These are phyloP conservation scores for Megaceryle maxima DNA, from an alignment of 2,113 vertebrate genomes.

Conservation along the genomic window DNA sequence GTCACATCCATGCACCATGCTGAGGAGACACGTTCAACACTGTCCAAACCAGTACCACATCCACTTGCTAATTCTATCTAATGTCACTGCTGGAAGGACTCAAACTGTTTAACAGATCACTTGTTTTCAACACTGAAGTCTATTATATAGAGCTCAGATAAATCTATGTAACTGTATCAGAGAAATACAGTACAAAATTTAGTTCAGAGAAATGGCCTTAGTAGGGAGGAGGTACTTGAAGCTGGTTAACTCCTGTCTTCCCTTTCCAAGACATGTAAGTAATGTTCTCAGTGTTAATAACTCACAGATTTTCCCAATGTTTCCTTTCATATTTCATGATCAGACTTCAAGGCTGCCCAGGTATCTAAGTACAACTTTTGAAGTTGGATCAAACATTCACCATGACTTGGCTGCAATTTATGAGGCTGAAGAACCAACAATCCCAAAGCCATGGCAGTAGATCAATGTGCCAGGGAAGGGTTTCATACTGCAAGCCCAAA, in stretches of 20 bases:
- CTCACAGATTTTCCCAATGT: neutral
- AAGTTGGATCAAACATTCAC: neutral
- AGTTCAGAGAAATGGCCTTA: neutral
- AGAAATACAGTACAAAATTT: neutral
- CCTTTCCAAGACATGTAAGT: neutral
- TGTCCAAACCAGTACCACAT: neutral
- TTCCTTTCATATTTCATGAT: neutral
- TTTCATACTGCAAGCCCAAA: neutral
- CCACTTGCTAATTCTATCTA: neutral
- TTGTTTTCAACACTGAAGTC: neutral
- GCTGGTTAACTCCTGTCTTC: neutral
- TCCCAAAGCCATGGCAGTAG: neutral
- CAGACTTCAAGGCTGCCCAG: neutral
- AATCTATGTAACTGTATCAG: neutral
- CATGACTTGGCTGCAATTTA: neutral
- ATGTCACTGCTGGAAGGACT: neutral
- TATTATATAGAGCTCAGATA: neutral
- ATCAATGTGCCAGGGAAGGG: neutral
- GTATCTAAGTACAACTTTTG: neutral
- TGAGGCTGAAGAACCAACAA: neutral
- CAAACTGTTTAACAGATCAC: neutral
- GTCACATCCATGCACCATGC: accelerated
- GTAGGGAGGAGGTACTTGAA: neutral
- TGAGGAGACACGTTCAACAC: neutral
- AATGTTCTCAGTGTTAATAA: neutral